Evolutionary conservation across 2,888 invertebrate genomes (phyloP).

Genomic region (Barypeithes pellucidus): DNA sequence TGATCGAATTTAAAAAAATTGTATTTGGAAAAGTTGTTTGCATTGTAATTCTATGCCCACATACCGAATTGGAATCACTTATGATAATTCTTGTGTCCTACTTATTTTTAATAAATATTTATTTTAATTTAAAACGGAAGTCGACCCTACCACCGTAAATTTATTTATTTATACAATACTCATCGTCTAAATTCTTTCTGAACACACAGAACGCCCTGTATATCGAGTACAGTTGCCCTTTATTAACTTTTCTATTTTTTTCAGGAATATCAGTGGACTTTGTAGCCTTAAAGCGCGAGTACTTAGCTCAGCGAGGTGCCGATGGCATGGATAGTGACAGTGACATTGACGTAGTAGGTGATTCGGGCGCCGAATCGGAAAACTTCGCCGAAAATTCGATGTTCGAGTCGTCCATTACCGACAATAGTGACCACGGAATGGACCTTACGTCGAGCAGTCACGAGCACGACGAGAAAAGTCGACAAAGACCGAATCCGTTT

Average conservation of each 20-base stretch:
- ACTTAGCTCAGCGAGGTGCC: conserved; percentile 84
- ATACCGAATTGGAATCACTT: too few relatives aligned
- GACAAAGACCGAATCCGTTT: conserved; percentile 86
- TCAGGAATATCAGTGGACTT: conserved; percentile 87
- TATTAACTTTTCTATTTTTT: conserved; percentile 22
- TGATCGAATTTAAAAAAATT: too few relatives aligned
- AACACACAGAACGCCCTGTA: too few relatives aligned
- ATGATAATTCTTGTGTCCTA: too few relatives aligned
- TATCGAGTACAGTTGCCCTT: too few relatives aligned
- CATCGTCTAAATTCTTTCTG: too few relatives aligned
- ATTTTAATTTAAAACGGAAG: too few relatives aligned
- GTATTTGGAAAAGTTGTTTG: too few relatives aligned
- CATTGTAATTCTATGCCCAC: too few relatives aligned
- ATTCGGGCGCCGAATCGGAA: conserved; percentile 82
- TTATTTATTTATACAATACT: too few relatives aligned
- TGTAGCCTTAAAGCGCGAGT: conserved; percentile 88
- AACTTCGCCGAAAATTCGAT: conserved; percentile 73
- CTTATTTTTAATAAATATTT: too few relatives aligned
- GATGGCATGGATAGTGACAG: conserved; percentile 75
- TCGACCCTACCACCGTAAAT: too few relatives aligned
- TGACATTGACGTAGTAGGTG: conserved; percentile 90
- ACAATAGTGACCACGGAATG: conserved; percentile 64
- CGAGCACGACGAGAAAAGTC: conserved; percentile 69
- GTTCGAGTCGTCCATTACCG: conserved; percentile 62
- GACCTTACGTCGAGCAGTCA: conserved; percentile 71